Conservation (phyloP, 2,888 invertebrate genomes). For the Malthinus flaveolus region DNA sequence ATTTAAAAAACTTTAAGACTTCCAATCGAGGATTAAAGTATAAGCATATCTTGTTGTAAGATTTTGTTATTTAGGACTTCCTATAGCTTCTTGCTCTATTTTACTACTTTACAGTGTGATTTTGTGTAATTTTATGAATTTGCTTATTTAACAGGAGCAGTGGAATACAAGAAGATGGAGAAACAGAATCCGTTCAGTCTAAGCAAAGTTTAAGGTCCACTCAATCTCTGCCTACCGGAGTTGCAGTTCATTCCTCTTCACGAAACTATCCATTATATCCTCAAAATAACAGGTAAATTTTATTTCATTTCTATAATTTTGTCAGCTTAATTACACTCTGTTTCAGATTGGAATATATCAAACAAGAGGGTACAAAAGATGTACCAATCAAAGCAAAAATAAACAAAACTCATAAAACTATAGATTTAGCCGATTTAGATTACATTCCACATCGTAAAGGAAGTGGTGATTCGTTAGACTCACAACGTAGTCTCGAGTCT, state of each 20-base stretch:
- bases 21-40: too few relatives aligned
- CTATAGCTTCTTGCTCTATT: too few relatives aligned
- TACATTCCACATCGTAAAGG: constrained; percentile 56
- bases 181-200: constrained; percentile 52
- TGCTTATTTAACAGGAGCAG: constrained; percentile 54
- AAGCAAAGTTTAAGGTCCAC: constrained; percentile 51
- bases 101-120: too few relatives aligned
- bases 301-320: neutral
- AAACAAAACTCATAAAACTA: constrained; percentile 48
- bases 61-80: too few relatives aligned
- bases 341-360: constrained; percentile 49
- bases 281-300: constrained; percentile 26
- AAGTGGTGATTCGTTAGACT: constrained; percentile 60
- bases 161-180: constrained; percentile 61
- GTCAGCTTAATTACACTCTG: neutral
- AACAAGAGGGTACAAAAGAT: constrained; percentile 49
- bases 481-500: constrained; percentile 57
- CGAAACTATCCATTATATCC: constrained; percentile 22
- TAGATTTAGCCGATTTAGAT: constrained; percentile 48
- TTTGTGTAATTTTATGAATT: neutral
- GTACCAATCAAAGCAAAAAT: constrained; percentile 49
- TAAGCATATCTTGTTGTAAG: too few relatives aligned
- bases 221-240: constrained; percentile 54
- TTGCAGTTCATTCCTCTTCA: constrained; percentile 36
- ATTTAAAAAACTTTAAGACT: neutral